These are phyloP conservation scores for Ectropis grisescens DNA, from an alignment of 1,140 invertebrate genomes.

Conservation along the genomic window DNA sequence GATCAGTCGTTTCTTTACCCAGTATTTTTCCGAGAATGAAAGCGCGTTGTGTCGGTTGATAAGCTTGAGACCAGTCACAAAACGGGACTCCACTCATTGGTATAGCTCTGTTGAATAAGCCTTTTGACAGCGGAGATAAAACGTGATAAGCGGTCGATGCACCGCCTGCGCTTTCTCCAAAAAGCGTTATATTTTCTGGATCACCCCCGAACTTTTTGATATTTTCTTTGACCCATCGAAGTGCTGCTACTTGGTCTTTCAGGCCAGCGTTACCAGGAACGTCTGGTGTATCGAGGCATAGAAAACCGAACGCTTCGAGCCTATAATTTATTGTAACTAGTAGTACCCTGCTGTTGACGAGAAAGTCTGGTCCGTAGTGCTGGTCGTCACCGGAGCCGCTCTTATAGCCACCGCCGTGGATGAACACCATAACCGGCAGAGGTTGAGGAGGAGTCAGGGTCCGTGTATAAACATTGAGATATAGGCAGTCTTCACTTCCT, in stretches of 20 bases:
- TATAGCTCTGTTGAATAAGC: conserved; percentile 29
- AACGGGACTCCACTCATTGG: conserved; percentile 32
- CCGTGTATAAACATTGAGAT: conserved; percentile 56
- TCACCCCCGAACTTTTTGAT: conserved; percentile 79
- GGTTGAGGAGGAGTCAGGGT: conserved; percentile 20
- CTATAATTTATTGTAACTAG: conserved; percentile 81
- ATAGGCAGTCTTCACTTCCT: conserved; percentile 58
- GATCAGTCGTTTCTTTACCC: conserved; percentile 25
- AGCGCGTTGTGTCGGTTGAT: conserved; percentile 22
- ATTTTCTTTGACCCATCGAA: conserved; percentile 40
- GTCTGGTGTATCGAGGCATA: conserved; percentile 61
- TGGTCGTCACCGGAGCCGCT: conserved; percentile 33
- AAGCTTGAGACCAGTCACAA: conserved; percentile 24
- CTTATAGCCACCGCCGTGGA: conserved; percentile 64
- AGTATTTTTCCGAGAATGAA: conserved; percentile 25
- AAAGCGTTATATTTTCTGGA: conserved; percentile 80
- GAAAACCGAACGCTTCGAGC: conserved; percentile 72
- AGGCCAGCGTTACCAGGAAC: conserved; percentile 50
- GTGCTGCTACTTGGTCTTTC: conserved; percentile 46
- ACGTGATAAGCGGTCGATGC: conserved; percentile 35
- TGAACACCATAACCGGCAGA: conserved; percentile 64
- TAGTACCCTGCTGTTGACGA: conserved; percentile 74
- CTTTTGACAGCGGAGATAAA: conserved; percentile 56
- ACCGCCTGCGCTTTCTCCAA: conserved; percentile 79
- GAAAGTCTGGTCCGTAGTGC: conserved; percentile 73